phyloP scores from a whole-genome alignment of 2,888 invertebrate genomes.

The Galeopsomyia nigrocyanea region DNA sequence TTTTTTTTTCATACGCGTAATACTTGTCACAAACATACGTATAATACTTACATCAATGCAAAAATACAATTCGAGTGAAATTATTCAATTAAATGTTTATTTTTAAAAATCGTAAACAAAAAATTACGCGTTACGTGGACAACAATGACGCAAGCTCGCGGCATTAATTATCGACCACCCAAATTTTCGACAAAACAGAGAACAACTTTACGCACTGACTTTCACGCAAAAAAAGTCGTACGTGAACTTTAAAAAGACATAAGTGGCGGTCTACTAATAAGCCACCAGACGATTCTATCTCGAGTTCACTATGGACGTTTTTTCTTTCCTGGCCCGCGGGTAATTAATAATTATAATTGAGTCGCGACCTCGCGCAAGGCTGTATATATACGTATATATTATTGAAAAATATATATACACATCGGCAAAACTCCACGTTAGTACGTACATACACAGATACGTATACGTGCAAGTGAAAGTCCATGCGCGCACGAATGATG shows the following conservation, averaged over 20 bases:
- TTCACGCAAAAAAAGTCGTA: neutral
- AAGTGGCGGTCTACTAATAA: constrained; percentile 7
- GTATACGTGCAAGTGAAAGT: constrained; percentile 36
- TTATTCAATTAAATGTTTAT: no score
- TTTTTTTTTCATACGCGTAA: no score
- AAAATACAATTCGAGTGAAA: no score
- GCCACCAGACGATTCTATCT: constrained; percentile 22
- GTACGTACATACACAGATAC: neutral
- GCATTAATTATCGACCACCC: constrained; percentile 1
- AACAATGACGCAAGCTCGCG: neutral
- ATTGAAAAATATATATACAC: constrained; percentile 23
- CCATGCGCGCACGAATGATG: constrained; percentile 34
- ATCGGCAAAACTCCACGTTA: no score
- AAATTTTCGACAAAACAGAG: neutral
- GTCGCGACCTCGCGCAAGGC: constrained; percentile 43
- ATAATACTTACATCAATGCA: no score
- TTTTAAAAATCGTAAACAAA: no score
- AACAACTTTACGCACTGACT: neutral
- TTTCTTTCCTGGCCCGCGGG: neutral
- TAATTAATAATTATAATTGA: constrained; percentile 27
- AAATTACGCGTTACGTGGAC: no score
- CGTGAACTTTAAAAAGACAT: no score
- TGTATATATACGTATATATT: constrained; percentile 24
- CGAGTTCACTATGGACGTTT: neutral
- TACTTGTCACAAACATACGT: no score